These are phyloP conservation scores for Cydia pomonella DNA, from an alignment of 1,140 invertebrate genomes.

Conservation along the genomic window DNA sequence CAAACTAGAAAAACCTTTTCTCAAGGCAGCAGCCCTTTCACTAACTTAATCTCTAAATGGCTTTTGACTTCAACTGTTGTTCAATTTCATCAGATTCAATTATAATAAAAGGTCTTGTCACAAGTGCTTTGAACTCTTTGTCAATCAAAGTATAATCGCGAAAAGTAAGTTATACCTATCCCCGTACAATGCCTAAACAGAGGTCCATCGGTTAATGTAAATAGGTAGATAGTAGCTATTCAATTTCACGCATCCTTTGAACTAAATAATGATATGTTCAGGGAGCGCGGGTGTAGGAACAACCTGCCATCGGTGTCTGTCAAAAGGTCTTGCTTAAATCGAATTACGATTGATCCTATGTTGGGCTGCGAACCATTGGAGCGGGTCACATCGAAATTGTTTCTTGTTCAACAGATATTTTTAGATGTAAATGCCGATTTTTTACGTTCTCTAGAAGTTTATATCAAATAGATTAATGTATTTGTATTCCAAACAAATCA, in stretches of 20 bases:
- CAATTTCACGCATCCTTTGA: conserved; percentile 35
- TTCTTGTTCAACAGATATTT: conserved; percentile 20
- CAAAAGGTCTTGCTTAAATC: conserved; percentile 32
- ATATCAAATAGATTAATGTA: neutral
- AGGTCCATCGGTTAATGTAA: conserved; percentile 11
- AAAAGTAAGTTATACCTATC: conserved; percentile 24
- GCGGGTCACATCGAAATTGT: conserved; percentile 17
- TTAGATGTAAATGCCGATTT: neutral
- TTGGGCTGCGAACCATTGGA: conserved; percentile 21
- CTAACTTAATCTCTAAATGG: neutral
- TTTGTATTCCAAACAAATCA: neutral
- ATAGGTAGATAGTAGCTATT: conserved; percentile 32
- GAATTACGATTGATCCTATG: conserved; percentile 31
- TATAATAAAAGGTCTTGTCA: neutral
- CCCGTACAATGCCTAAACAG: neutral
- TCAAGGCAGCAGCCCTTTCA: neutral
- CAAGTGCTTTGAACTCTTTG: neutral
- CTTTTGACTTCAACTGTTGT: neutral
- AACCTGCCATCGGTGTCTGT: conserved; percentile 27
- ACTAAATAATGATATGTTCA: conserved; percentile 36
- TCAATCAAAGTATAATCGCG: conserved; percentile 27
- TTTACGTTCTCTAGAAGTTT: too few relatives aligned
- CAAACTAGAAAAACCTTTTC: conserved; percentile 14
- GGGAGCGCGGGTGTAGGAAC: conserved; percentile 14
- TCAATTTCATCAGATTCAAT: conserved; percentile 2